Conservation (phyloP, 2,113 vertebrate genomes). For the Synodontis membranacea region DNA sequence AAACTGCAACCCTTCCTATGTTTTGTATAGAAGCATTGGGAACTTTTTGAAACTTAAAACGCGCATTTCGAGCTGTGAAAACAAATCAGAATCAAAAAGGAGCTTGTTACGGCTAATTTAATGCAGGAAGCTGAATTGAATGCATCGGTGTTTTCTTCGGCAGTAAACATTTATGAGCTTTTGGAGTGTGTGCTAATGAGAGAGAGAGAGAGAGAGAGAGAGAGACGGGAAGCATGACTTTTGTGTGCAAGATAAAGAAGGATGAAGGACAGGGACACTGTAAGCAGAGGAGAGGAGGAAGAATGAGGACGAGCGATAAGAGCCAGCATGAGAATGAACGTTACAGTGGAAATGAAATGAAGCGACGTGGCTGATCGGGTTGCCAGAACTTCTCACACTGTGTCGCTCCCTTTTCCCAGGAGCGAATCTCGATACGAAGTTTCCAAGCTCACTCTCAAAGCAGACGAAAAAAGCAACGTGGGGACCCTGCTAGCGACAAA, state of each 20-base stretch:
- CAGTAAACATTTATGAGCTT: neutral
- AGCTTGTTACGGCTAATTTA: neutral
- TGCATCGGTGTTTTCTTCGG: neutral
- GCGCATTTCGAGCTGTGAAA: neutral
- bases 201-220: neutral
- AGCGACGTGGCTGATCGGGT: neutral
- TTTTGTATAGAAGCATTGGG: neutral
- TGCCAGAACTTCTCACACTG: neutral
- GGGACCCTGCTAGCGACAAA: neutral
- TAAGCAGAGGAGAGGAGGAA: neutral
- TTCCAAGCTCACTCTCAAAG: neutral
- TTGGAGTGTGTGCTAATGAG: neutral
- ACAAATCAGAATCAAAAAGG: neutral
- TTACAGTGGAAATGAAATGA: neutral
- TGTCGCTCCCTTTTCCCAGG: neutral
- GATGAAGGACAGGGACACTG: constrained; percentile 14
- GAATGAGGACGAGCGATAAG: constrained; percentile 33
- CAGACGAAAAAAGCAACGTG: neutral
- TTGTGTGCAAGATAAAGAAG: neutral
- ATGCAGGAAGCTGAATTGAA: neutral
- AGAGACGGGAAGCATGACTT: neutral
- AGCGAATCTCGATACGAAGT: neutral
- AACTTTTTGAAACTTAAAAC: neutral
- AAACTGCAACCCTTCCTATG: neutral
- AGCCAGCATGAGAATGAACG: neutral